phyloP scores from a whole-genome alignment of 1,140 invertebrate species.

The Drosophila kurseongensis region DNA sequence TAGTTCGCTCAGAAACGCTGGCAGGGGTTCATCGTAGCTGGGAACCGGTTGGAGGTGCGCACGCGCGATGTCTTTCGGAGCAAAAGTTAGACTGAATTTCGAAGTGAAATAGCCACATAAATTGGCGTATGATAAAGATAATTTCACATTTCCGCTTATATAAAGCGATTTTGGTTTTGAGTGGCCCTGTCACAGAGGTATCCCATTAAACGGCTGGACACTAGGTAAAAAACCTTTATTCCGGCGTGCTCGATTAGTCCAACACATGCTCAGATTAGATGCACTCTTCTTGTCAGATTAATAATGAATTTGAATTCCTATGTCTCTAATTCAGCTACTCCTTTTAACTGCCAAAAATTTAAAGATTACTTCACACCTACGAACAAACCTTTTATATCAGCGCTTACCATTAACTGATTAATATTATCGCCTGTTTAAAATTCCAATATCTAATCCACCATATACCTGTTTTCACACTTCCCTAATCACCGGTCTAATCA shows the following conservation, averaged over 20 bases:
- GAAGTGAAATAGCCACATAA: conserved; percentile 14
- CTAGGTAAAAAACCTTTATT: background rate
- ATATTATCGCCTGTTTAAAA: conserved; percentile 26
- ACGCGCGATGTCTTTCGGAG: conserved; percentile 43
- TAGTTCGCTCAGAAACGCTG: too few species aligned
- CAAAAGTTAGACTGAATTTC: conserved; percentile 50
- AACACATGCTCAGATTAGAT: background rate
- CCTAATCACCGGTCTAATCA: conserved; percentile 26
- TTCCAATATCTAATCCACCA: conserved; percentile 33
- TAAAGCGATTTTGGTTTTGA: background rate
- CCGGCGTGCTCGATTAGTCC: conserved; percentile 19
- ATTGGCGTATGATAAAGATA: conserved; percentile 33
- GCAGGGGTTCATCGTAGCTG: conserved; percentile 9
- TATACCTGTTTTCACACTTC: conserved; percentile 2
- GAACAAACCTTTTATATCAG: background rate
- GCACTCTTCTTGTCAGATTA: conserved; percentile 14
- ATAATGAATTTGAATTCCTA: conserved; percentile 3
- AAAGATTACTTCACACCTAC: background rate
- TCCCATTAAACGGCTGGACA: conserved; percentile 8
- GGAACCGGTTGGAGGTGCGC: background rate
- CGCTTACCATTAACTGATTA: conserved; percentile 5
- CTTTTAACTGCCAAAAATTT: background rate
- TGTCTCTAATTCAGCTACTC: background rate
- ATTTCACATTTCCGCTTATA: conserved; percentile 3
- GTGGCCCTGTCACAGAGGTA: conserved; percentile 25